Conservation (phyloP, 2,113 vertebrate species). For the Montifringilla adamsi region DNA sequence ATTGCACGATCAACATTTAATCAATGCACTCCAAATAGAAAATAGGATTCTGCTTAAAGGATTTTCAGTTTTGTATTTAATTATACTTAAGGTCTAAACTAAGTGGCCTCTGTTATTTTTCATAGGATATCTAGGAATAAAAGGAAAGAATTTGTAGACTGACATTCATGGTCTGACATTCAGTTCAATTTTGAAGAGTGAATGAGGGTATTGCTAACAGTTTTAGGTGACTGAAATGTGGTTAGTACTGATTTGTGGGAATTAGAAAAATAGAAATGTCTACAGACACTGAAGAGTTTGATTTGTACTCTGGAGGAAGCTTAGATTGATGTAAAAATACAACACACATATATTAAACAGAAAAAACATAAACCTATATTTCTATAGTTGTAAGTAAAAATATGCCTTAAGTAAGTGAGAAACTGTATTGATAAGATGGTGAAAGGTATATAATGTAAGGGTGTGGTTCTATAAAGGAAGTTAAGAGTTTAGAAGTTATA, state of each 20-base stretch:
- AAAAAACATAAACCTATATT: background rate
- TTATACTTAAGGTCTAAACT: background rate
- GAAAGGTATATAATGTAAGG: background rate
- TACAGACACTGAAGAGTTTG: background rate
- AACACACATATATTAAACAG: background rate
- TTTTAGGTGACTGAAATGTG: background rate
- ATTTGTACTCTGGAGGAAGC: background rate
- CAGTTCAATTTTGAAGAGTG: background rate
- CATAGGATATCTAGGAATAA: background rate
- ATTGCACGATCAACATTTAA: background rate
- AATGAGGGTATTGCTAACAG: background rate
- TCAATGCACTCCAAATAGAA: background rate
- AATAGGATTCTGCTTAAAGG: background rate
- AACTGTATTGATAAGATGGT: background rate
- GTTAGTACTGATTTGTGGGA: background rate
- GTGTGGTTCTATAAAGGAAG: background rate
- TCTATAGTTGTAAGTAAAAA: background rate
- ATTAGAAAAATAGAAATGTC: background rate
- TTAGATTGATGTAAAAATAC: background rate
- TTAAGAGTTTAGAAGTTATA: background rate
- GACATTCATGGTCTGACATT: background rate
- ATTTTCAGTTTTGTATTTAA: background rate
- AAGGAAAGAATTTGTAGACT: background rate
- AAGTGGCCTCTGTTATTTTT: background rate
- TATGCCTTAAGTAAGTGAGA: background rate